These are phyloP conservation scores for Eucera pruinosa DNA, from an alignment of 2,888 invertebrate genomes.

Conservation along the genomic window DNA sequence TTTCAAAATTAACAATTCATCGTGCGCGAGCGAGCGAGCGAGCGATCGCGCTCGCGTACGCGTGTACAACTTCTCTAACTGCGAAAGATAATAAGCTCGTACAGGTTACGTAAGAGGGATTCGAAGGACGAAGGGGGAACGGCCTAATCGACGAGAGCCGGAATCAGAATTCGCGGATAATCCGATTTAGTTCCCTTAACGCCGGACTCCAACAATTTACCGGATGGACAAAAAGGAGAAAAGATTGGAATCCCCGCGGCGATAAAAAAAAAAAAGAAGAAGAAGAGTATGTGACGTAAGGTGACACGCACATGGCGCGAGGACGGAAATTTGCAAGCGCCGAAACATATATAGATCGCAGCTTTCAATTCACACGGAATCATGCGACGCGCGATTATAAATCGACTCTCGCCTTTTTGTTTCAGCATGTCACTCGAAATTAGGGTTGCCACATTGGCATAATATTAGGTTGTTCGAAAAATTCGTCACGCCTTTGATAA, in stretches of 20 bases:
- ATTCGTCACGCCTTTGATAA: no score
- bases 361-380: constrained; percentile 10
- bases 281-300: constrained; percentile 35
- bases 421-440: no score
- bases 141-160: constrained; percentile 40
- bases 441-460: no score
- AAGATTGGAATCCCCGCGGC: no score
- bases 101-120: constrained; percentile 50
- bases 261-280: constrained; percentile 41
- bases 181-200: constrained; percentile 18
- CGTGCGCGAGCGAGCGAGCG: no score
- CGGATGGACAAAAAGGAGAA: no score
- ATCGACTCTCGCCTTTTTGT: no score
- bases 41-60: no score
- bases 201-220: no score
- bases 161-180: constrained; percentile 33
- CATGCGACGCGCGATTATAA: not conserved
- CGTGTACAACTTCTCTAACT: constrained; percentile 3
- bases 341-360: constrained; percentile 22
- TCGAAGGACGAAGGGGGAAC: constrained; percentile 37
- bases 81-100: constrained; percentile 35
- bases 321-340: constrained; percentile 24
- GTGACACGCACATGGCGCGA: constrained; percentile 29
- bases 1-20: constrained; percentile 22
- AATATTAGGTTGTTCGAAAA: no score